phyloP scores from a whole-genome alignment of 35 echinoderm and acorn worm species.

The Ptychodera flava region DNA sequence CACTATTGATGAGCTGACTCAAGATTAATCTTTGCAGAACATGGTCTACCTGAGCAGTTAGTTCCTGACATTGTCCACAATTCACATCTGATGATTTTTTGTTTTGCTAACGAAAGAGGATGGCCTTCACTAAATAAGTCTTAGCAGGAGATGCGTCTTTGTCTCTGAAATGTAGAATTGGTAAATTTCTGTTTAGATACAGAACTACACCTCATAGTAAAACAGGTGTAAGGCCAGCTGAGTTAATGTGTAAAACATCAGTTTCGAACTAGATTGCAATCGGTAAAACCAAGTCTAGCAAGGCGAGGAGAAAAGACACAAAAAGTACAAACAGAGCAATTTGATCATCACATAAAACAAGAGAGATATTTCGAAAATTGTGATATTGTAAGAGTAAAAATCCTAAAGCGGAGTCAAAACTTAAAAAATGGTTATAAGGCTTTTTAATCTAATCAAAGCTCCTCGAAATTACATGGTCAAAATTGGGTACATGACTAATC shows the following conservation, averaged over 20 bases:
- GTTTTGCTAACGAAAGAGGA: not conserved
- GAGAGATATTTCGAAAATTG: too few species aligned
- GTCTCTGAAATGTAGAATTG: conserved; percentile 3
- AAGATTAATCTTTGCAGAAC: conserved; percentile 21
- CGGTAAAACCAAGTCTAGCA: not conserved
- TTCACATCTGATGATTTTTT: not conserved
- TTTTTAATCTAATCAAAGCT: too few species aligned
- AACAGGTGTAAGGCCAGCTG: conserved; percentile 14
- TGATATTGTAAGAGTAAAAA: too few species aligned
- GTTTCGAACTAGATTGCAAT: not conserved
- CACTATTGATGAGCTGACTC: conserved; percentile 24
- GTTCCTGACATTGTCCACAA: not conserved
- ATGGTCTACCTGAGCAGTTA: conserved; percentile 23
- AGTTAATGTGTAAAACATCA: conserved; percentile 11
- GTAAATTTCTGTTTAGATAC: conserved; percentile 32
- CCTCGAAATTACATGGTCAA: too few species aligned
- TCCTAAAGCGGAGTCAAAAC: too few species aligned
- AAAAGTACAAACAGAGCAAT: too few species aligned
- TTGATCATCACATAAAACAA: too few species aligned
- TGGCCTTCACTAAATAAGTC: not conserved
- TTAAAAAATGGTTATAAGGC: too few species aligned
- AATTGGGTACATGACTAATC: too few species aligned
- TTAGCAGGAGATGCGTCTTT: not conserved
- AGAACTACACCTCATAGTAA: conserved; percentile 18
- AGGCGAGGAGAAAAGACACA: not conserved